Conservation (phyloP, 2,113 vertebrate species). For the Rhodinocichla rosea region DNA sequence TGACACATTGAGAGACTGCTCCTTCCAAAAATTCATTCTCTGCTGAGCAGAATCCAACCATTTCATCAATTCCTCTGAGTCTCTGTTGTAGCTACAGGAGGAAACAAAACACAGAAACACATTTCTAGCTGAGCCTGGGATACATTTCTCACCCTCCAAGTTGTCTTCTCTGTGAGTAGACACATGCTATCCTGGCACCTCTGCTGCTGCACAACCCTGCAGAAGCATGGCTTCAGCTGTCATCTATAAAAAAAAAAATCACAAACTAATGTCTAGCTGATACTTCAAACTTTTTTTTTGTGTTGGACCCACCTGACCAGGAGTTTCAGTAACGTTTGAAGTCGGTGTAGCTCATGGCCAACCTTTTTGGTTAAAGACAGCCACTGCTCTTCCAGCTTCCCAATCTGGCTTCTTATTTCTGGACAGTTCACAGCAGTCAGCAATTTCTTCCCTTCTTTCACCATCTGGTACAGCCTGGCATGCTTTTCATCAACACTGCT, state of each 20-base stretch:
- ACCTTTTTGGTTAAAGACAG: conserved; percentile 69
- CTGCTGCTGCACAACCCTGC: background rate
- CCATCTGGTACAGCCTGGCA: conserved; percentile 68
- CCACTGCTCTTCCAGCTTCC: conserved; percentile 77
- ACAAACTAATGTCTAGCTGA: background rate
- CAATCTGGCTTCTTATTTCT: conserved; percentile 68
- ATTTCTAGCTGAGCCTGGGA: background rate
- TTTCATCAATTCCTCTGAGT: conserved; percentile 68
- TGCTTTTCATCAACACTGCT: conserved; percentile 70
- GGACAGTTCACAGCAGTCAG: conserved; percentile 55
- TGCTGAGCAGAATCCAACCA: conserved; percentile 83
- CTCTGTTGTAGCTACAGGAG: conserved; percentile 76
- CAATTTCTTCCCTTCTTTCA: conserved; percentile 77
- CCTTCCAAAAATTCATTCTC: conserved; percentile 75
- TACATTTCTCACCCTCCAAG: background rate
- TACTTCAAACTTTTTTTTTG: background rate
- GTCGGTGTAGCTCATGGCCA: conserved; percentile 62
- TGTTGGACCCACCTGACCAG: conserved; percentile 74
- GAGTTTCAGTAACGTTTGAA: conserved; percentile 70
- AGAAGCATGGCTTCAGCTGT: background rate
- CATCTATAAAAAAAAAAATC: background rate
- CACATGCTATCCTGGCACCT: background rate
- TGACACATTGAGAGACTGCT: conserved; percentile 63
- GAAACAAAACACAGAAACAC: background rate
- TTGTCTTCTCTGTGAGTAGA: background rate